Conservation (phyloP, 2,113 vertebrate genomes). For the Caretta caretta region DNA sequence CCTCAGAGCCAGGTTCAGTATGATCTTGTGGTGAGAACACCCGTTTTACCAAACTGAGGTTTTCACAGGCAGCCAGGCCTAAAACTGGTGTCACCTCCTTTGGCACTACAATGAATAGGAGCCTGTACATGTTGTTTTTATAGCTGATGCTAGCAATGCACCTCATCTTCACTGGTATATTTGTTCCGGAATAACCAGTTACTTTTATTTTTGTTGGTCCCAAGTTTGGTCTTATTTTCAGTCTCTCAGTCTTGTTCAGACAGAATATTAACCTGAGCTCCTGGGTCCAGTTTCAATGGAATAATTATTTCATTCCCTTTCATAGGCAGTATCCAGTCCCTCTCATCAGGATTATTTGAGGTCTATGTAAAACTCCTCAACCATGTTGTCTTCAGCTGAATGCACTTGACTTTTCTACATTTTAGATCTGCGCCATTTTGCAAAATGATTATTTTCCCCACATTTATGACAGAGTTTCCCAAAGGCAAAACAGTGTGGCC, state of each 20-base stretch:
- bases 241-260: neutral
- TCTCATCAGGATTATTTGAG: neutral
- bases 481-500: neutral
- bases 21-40: neutral
- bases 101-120: neutral
- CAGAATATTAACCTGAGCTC: neutral
- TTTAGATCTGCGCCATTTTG: neutral
- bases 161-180: neutral
- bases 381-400: neutral
- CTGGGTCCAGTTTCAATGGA: neutral
- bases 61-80: neutral
- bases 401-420: neutral
- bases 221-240: neutral
- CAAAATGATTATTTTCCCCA: neutral
- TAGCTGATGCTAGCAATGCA: neutral
- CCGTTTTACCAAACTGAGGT: neutral
- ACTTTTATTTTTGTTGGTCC: neutral
- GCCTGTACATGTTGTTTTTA: neutral
- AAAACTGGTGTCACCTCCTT: neutral
- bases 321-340: neutral
- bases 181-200: neutral
- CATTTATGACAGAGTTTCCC: neutral
- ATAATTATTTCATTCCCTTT: neutral
- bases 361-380: neutral
- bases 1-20: neutral